Evolutionary conservation across 1,140 invertebrate genomes (phyloP).

Genomic region (Drosophila takahashii): DNA sequence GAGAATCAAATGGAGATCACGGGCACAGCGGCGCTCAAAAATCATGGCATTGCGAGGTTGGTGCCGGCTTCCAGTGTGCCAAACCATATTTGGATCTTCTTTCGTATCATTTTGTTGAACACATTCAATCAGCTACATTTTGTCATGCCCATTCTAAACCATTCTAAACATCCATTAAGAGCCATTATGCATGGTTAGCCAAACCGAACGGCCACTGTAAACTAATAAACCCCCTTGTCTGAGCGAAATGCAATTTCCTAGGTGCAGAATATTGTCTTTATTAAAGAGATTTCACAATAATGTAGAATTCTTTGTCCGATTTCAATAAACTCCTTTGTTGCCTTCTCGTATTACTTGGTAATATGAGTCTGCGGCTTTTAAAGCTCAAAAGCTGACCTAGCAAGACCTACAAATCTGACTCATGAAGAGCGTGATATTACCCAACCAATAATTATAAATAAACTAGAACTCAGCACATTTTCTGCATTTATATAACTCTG

Average conservation of each 20-base stretch:
- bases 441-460: slow-evolving; percentile 2
- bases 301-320: slow-evolving; percentile 5
- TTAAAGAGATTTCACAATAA: not conserved
- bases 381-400: slow-evolving; percentile 32
- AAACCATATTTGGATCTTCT: slow-evolving; percentile 14
- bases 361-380: slow-evolving; percentile 11
- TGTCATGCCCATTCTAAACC: slow-evolving; percentile 34
- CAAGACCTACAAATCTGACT: slow-evolving; percentile 30
- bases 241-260: not conserved
- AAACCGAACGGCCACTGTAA: slow-evolving; percentile 25
- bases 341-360: slow-evolving; percentile 24
- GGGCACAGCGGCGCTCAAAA: slow-evolving; percentile 76
- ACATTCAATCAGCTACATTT: slow-evolving; percentile 38
- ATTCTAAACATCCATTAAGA: slow-evolving; percentile 33
- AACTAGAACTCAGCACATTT: slow-evolving; percentile 19
- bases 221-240: not conserved
- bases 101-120: slow-evolving; percentile 36
- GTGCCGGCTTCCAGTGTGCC: slow-evolving; percentile 33
- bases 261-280: not conserved
- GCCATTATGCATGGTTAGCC: slow-evolving; percentile 37
- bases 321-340: slow-evolving; percentile 13
- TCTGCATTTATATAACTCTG: slow-evolving; percentile 44
- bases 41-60: slow-evolving; percentile 84
- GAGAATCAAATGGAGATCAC: slow-evolving; percentile 84
- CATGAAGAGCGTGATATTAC: slow-evolving; percentile 39